Evolutionary conservation across 2,797 vertebrate genomes (phyloP).

Genomic region (Sebastes flavidus): DNA sequence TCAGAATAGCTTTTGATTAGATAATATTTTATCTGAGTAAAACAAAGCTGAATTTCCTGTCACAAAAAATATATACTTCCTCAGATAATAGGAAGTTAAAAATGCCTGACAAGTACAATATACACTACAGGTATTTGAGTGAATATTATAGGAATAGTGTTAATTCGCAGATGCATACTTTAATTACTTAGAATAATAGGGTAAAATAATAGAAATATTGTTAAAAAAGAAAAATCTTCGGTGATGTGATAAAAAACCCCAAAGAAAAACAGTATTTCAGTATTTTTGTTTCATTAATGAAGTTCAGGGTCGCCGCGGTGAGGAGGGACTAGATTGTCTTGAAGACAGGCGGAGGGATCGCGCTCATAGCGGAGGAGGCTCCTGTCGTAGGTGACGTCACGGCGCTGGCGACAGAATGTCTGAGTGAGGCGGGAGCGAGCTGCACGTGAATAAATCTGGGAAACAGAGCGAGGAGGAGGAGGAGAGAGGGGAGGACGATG

Average conservation of each 20-base stretch:
- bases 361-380: slow-evolving; percentile 66
- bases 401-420: slow-evolving; percentile 88
- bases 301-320: slow-evolving; percentile 42
- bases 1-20: neutral
- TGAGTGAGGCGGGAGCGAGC: slow-evolving; percentile 85
- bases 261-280: neutral
- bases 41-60: neutral
- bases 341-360: slow-evolving; percentile 78
- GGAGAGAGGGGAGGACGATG: neutral
- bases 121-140: neutral
- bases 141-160: neutral
- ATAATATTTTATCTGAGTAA: neutral
- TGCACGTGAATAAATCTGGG: slow-evolving; percentile 87
- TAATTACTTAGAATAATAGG: neutral
- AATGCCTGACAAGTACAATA: neutral
- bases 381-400: slow-evolving; percentile 83
- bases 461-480: slow-evolving; percentile 72
- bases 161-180: neutral
- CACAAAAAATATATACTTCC: neutral
- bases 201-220: neutral
- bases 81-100: neutral
- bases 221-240: neutral
- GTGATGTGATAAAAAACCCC: neutral
- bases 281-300: slow-evolving; percentile 3
- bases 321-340: slow-evolving; percentile 80